Evolutionary conservation across 2,888 invertebrate species (phyloP).

Genomic region (Micropterix aruncella): DNA sequence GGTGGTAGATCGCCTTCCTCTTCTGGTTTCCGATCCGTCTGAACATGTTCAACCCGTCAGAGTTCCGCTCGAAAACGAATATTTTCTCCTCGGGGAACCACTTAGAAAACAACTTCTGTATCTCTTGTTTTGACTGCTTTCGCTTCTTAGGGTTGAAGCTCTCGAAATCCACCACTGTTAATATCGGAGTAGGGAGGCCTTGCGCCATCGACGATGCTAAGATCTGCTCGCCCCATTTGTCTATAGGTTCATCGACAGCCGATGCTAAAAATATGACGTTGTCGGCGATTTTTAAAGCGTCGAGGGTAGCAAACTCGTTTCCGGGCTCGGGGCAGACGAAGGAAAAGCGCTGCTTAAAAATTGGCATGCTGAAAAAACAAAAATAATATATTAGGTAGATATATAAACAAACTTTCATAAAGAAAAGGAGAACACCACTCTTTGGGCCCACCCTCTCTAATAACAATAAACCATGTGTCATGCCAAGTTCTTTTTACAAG

Average conservation of each 20-base stretch:
- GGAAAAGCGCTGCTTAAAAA: slow-evolving; percentile 81
- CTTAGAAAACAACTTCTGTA: slow-evolving; percentile 51
- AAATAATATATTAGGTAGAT: no score
- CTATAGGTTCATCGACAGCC: slow-evolving; percentile 56
- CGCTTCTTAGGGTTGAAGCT: slow-evolving; percentile 60
- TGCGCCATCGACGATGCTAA: slow-evolving; percentile 71
- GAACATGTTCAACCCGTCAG: slow-evolving; percentile 55
- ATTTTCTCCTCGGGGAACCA: slow-evolving; percentile 76
- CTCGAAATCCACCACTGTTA: slow-evolving; percentile 62
- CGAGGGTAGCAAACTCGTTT: slow-evolving; percentile 61
- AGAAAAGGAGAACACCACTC: no score
- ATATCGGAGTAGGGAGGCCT: slow-evolving; percentile 61
- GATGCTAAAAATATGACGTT: slow-evolving; percentile 69
- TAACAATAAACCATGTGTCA: no score
- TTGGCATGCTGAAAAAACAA: slow-evolving; percentile 59
- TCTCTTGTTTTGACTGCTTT: slow-evolving; percentile 47
- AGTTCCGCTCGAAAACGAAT: slow-evolving; percentile 57
- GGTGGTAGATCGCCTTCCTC: slow-evolving; percentile 53
- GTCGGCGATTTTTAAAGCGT: slow-evolving; percentile 79
- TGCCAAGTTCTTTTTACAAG: no score
- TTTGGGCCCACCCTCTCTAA: no score
- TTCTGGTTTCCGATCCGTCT: slow-evolving; percentile 71
- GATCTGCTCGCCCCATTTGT: slow-evolving; percentile 66
- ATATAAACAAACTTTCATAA: no score
- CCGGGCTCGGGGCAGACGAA: slow-evolving; percentile 61